These are phyloP conservation scores for Lagodon rhomboides DNA, from an alignment of 2,797 vertebrate genomes.

Conservation along the genomic window DNA sequence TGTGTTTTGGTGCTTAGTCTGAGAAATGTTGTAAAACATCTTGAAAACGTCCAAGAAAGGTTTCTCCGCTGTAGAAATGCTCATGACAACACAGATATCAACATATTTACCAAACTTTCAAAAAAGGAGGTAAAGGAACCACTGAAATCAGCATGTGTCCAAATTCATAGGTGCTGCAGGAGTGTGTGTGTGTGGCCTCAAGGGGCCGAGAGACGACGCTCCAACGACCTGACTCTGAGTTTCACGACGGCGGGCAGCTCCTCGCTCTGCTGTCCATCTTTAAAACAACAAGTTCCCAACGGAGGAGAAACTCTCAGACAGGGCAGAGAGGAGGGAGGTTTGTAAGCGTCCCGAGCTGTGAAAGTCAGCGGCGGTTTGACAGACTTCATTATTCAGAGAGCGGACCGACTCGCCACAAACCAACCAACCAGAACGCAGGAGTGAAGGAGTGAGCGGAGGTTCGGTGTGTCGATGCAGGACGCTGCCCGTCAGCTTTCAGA, in stretches of 20 bases:
- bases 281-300: constrained; percentile 35
- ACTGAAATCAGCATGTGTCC: not conserved
- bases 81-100: too few relatives aligned
- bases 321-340: constrained; percentile 6
- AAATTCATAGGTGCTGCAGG: not conserved
- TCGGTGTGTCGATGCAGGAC: not conserved
- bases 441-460: not conserved
- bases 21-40: too few relatives aligned
- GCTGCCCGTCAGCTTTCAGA: not conserved
- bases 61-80: too few relatives aligned
- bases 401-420: not conserved
- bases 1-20: too few relatives aligned
- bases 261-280: constrained; percentile 39
- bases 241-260: constrained; percentile 1
- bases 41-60: not conserved
- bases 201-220: constrained; percentile 24
- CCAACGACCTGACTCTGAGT: constrained; percentile 1
- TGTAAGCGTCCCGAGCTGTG: not conserved
- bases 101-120: too few relatives aligned
- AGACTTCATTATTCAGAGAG: constrained; percentile 31
- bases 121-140: not conserved
- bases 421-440: constrained; percentile 22
- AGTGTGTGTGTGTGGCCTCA: not conserved
- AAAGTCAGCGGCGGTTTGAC: constrained; percentile 33
- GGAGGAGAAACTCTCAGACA: constrained; percentile 19